These are phyloP conservation scores for Ptyas mucosa DNA, from an alignment of 2,113 vertebrate genomes.

Conservation along the genomic window DNA sequence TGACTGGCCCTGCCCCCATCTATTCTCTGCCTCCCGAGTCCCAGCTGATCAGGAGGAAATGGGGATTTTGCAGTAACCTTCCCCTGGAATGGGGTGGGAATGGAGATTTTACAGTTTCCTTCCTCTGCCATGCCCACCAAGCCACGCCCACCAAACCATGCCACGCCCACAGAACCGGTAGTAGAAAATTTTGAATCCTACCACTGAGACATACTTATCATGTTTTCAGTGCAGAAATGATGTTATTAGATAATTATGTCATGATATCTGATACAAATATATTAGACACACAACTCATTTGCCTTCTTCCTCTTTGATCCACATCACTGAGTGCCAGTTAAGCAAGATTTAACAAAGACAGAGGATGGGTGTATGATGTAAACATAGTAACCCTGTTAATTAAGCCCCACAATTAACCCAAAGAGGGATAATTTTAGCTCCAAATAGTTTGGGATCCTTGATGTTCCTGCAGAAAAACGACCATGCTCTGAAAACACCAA, in stretches of 20 bases:
- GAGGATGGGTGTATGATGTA: neutral
- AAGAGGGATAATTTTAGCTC: neutral
- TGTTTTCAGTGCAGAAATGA: neutral
- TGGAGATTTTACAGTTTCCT: too few species aligned
- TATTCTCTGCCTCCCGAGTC: too few species aligned
- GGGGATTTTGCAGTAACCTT: too few species aligned
- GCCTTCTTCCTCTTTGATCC: neutral
- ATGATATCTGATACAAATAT: neutral
- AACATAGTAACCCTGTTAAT: neutral
- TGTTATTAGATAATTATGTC: neutral
- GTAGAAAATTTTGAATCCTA: too few species aligned
- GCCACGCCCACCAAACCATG: too few species aligned
- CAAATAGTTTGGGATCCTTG: neutral
- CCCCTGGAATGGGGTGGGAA: too few species aligned
- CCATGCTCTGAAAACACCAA: neutral
- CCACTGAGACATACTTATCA: neutral
- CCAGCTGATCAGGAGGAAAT: too few species aligned
- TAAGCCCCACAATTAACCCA: neutral
- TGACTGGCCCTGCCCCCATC: too few species aligned
- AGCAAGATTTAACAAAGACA: neutral
- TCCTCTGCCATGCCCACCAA: too few species aligned
- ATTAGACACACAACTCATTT: neutral
- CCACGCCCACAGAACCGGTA: too few species aligned
- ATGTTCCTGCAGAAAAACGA: neutral
- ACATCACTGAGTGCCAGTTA: neutral